phyloP scores from a whole-genome alignment of 2,888 invertebrate genomes.

The Pharmacophagus antenor region DNA sequence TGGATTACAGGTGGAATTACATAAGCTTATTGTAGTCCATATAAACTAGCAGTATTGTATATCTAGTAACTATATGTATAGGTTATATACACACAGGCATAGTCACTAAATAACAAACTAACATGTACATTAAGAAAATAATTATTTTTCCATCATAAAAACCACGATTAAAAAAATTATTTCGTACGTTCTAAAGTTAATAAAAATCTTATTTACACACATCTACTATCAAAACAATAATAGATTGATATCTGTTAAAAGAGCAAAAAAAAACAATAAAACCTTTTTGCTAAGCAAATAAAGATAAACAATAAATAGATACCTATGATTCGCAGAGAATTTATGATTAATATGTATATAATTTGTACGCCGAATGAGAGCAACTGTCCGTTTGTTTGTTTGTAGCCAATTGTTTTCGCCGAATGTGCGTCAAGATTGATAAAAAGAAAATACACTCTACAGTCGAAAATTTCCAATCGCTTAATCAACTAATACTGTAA shows the following conservation, averaged over 20 bases:
- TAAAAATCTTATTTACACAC: conserved; percentile 79
- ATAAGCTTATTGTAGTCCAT: conserved; percentile 36
- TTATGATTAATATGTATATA: conserved; percentile 23
- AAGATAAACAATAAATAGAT: conserved; percentile 61
- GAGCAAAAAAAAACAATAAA: conserved; percentile 56
- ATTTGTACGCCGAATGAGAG: conserved; percentile 31
- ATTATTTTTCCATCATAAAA: conserved; percentile 42
- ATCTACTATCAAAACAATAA: conserved; percentile 61
- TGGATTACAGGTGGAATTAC: conserved; percentile 49
- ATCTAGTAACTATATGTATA: conserved; percentile 56
- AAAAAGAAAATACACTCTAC: conserved; percentile 38
- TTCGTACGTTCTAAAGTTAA: conserved; percentile 53
- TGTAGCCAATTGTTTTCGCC: conserved; percentile 29
- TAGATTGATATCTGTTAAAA: conserved; percentile 47
- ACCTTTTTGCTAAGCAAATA: conserved; percentile 69
- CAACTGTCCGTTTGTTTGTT: conserved; percentile 21
- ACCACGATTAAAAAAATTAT: conserved; percentile 39
- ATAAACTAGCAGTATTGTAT: conserved; percentile 48
- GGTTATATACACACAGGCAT: conserved; percentile 57
- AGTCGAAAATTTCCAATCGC: conserved; percentile 57
- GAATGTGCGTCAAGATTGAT: conserved; percentile 57
- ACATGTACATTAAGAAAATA: conserved; percentile 58
- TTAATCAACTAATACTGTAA: conserved; percentile 78
- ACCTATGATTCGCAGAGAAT: conserved; percentile 40
- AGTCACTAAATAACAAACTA: conserved; percentile 78